These are phyloP conservation scores for Cyprinella venusta DNA, from an alignment of 2,797 vertebrate genomes.

Conservation along the genomic window DNA sequence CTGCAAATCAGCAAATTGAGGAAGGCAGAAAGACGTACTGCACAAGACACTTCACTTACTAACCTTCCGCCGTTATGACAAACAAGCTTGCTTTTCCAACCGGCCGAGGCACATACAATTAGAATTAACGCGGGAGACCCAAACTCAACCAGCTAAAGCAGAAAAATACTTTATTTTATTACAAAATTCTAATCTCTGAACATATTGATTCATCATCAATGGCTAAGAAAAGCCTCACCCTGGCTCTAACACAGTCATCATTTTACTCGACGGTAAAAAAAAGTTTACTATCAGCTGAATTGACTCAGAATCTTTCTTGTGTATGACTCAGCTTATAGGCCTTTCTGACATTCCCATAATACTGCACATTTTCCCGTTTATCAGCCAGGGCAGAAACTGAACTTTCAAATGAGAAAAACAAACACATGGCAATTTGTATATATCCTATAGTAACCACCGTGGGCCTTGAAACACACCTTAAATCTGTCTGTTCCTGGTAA, in stretches of 20 bases:
- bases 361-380: background rate
- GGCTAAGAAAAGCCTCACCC: background rate
- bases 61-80: constrained; percentile 45
- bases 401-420: constrained; percentile 5
- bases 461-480: constrained; percentile 13
- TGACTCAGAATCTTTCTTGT: constrained; percentile 12
- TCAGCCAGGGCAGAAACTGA: background rate
- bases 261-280: background rate
- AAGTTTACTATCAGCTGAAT: background rate
- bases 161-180: constrained; percentile 24
- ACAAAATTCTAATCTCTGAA: constrained; percentile 24
- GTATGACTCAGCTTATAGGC: constrained; percentile 21
- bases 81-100: constrained; percentile 29
- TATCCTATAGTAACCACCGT: background rate
- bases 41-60: constrained; percentile 42
- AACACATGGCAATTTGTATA: background rate
- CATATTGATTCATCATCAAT: constrained; percentile 1
- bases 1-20: constrained; percentile 38
- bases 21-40: constrained; percentile 12
- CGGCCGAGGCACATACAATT: constrained; percentile 36
- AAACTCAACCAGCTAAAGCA: constrained; percentile 25
- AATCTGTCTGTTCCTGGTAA: constrained; percentile 1
- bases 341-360: constrained; percentile 27
- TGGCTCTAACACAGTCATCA: background rate
- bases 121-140: constrained; percentile 33